Evolutionary conservation across 2,113 vertebrate species (phyloP).

Genomic region (Colossoma macropomum): DNA sequence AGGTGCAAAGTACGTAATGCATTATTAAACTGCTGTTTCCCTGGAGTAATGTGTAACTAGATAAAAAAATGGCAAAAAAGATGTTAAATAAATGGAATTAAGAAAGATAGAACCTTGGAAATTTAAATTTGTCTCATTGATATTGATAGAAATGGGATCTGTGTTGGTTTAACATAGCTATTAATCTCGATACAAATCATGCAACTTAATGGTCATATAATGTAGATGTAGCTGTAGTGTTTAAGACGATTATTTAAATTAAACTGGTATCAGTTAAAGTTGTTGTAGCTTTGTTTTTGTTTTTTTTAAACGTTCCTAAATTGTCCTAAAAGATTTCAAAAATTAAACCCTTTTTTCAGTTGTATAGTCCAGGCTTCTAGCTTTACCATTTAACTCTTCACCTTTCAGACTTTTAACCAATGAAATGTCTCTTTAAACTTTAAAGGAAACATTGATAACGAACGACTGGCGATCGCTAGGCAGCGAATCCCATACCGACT

Average conservation of each 20-base stretch:
- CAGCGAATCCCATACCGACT: conserved; percentile 99
- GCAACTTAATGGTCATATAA: conserved; percentile 95
- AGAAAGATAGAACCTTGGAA: conserved; percentile 82
- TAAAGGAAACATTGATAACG: conserved; percentile 99
- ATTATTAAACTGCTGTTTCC: conserved; percentile 87
- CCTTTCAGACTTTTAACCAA: conserved; percentile 99
- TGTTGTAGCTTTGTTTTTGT: conserved; percentile 85
- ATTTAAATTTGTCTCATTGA: conserved; percentile 87
- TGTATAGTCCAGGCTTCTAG: conserved; percentile 97
- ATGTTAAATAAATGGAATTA: conserved; percentile 56
- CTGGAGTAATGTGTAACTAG: conserved; percentile 94
- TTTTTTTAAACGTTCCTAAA: conserved; percentile 86
- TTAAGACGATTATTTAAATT: conserved; percentile 98
- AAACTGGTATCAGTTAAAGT: conserved; percentile 90
- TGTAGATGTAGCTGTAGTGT: conserved; percentile 94
- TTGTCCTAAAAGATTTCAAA: conserved; percentile 88
- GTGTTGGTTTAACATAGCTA: conserved; percentile 90
- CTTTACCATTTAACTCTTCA: conserved; percentile 99
- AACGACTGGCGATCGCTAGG: conserved; percentile 99
- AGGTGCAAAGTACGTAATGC: conserved; percentile 86
- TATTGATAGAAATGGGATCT: conserved; percentile 91
- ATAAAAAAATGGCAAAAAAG: conserved; percentile 86
- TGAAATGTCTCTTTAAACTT: conserved; percentile 99
- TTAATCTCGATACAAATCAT: conserved; percentile 93
- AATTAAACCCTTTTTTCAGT: conserved; percentile 83